Conservation (phyloP, 1,140 invertebrate genomes). For the Mya arenaria region DNA sequence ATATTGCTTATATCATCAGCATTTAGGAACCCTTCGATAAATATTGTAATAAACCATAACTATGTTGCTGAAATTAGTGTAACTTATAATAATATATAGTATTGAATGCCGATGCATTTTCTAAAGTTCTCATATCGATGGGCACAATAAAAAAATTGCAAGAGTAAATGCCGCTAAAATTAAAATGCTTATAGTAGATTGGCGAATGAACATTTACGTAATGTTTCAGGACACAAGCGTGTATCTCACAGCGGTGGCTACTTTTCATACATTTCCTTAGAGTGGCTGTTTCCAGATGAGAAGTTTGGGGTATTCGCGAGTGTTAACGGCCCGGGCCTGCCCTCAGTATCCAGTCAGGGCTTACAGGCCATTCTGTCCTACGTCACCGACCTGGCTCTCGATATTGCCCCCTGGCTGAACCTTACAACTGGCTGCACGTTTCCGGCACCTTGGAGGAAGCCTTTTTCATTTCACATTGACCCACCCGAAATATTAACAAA, state of each 20-base stretch:
- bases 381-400: constrained; percentile 28
- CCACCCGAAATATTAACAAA: neutral
- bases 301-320: constrained; percentile 35
- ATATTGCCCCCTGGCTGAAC: constrained; percentile 17
- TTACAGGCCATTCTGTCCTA: constrained; percentile 31
- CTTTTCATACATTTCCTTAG: constrained; percentile 29
- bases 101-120: too few species aligned
- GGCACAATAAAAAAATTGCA: neutral
- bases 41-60: too few species aligned
- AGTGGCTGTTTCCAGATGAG: constrained; percentile 39
- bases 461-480: too few species aligned
- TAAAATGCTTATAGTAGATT: neutral
- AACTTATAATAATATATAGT: too few species aligned
- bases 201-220: neutral
- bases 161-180: neutral
- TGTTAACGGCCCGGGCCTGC: constrained; percentile 34
- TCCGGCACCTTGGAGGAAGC: constrained; percentile 14
- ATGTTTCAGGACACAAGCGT: constrained; percentile 4
- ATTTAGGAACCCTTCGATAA: too few species aligned
- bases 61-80: too few species aligned
- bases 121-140: too few species aligned
- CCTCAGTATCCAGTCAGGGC: neutral
- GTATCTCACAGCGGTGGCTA: constrained; percentile 38
- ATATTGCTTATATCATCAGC: too few species aligned
- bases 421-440: constrained; percentile 16